Percentiles rank a stretch among this genome's conserved stretches.
These are phyloP conservation scores for Macrotis lagotis DNA, from an alignment of 2,113 vertebrate genomes.

Conservation along the genomic window DNA sequence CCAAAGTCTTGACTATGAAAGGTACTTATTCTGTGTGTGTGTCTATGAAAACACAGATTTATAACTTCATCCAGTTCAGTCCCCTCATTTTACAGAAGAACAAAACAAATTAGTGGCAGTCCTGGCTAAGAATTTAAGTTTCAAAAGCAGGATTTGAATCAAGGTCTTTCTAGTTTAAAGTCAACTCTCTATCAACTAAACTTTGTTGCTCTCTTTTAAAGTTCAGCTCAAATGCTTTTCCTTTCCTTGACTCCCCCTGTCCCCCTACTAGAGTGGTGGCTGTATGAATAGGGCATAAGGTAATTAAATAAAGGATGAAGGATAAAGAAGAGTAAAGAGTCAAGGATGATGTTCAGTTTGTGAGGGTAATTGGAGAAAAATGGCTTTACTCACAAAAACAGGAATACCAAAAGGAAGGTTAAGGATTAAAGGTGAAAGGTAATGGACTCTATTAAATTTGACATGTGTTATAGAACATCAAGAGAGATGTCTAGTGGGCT, in stretches of 20 bases:
- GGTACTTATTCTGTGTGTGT: background rate
- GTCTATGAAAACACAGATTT: background rate
- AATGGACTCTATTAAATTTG: background rate
- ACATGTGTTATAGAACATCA: background rate
- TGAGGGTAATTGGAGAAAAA: background rate
- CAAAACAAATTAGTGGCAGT: background rate
- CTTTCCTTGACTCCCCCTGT: background rate
- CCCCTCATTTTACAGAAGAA: background rate
- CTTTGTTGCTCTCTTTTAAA: background rate
- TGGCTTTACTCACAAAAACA: background rate
- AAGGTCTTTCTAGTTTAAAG: background rate
- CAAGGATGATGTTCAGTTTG: background rate
- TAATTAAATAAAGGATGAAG: background rate
- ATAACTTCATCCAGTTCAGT: background rate
- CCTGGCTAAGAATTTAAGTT: background rate
- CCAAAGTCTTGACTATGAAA: background rate
- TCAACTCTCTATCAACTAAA: background rate
- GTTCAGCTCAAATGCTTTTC: background rate
- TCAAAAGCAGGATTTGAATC: background rate
- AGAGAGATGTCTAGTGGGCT: background rate
- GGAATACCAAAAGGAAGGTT: background rate
- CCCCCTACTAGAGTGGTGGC: no score
- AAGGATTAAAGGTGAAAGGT: background rate
- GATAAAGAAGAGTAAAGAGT: background rate
- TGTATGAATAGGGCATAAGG: no score